Evolutionary conservation across 37 sponge, comb jelly and placozoan species (phyloP), one percentile per base, ranked within the genome.

Genomic region (Ephydatia muelleri): DNA sequence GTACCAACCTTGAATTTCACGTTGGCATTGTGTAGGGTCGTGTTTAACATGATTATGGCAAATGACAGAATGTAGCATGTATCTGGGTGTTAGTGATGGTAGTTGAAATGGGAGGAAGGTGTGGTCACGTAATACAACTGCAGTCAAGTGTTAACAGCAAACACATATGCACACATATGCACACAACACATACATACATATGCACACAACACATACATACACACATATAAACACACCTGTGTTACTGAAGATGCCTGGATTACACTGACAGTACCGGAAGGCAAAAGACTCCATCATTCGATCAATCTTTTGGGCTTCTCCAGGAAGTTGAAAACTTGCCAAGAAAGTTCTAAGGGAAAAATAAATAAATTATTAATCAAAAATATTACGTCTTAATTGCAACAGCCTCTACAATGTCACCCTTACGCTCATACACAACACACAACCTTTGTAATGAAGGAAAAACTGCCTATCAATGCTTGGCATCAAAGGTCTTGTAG

Each of bases 281-380:
- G 97, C 99, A 87, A 99, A 99, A 31, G 84, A 87, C 77, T 96
- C 97, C 99, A 99, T 99, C 90, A 99, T 97, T 27, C 95, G 68
- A 49, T 99, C 97, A 77, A 99, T 95, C 91, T 95, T 94, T 67
- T 94, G 94, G 1, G 97, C 97, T 43, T 96, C 97, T 21, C 95
- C 97, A 35, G 97, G 97, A 25, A 99, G 89, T 27, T 88, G 89
- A 80, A 99, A 94, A 36, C 89, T 91, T 14, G 84, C 82, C 66
- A 97, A 85, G 67, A 97, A 97, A 11, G 57, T 82, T 65, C 96
- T 84, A 79, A 37, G 57, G 1, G 19, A 57, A 13, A 57, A 57
- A 43, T 11, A 43, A 43, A 25, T 13, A 8, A 23, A 33, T 8
- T 5, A 36, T 43, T 43, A 43, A 8, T 4, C 8, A 8, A 43